Conservation (phyloP, 2,888 invertebrate genomes). For the Orthosia incerta region DNA sequence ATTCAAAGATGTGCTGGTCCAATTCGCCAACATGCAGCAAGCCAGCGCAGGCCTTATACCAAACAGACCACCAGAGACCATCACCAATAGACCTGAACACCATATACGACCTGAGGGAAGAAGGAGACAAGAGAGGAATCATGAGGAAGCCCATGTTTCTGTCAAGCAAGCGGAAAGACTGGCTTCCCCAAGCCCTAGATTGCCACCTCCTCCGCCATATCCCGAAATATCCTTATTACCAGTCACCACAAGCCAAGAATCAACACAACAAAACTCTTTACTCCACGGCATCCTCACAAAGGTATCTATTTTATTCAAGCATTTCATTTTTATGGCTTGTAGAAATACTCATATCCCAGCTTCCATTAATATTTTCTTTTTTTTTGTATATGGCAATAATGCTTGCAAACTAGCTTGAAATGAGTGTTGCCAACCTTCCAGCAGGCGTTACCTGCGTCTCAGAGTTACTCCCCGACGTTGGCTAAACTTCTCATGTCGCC, state of each 20-base stretch:
- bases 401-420: conserved; percentile 82
- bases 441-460: conserved; percentile 90
- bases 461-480: conserved; percentile 95
- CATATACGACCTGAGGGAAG: conserved; percentile 79
- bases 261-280: conserved; percentile 91
- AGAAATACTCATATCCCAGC: conserved; percentile 68
- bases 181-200: conserved; percentile 82
- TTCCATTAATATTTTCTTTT: conserved; percentile 69
- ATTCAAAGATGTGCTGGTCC: conserved; percentile 94
- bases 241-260: conserved; percentile 88
- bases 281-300: conserved; percentile 95
- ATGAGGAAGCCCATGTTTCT: conserved; percentile 75
- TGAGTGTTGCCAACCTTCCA: conserved; percentile 90
- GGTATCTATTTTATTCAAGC: conserved; percentile 76
- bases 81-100: conserved; percentile 80
- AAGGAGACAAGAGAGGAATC: conserved; percentile 74
- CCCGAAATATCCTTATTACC: conserved; percentile 95
- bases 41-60: conserved; percentile 80
- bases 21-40: conserved; percentile 93
- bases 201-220: conserved; percentile 93
- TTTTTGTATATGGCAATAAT: conserved; percentile 71
- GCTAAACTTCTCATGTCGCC: conserved; percentile 95
- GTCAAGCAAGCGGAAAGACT: conserved; percentile 80
- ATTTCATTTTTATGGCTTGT: conserved; percentile 59
- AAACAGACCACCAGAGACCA: conserved; percentile 78